Evolutionary conservation across 1,140 invertebrate genomes (phyloP).

Genomic region (Wiebesia pumilae): DNA sequence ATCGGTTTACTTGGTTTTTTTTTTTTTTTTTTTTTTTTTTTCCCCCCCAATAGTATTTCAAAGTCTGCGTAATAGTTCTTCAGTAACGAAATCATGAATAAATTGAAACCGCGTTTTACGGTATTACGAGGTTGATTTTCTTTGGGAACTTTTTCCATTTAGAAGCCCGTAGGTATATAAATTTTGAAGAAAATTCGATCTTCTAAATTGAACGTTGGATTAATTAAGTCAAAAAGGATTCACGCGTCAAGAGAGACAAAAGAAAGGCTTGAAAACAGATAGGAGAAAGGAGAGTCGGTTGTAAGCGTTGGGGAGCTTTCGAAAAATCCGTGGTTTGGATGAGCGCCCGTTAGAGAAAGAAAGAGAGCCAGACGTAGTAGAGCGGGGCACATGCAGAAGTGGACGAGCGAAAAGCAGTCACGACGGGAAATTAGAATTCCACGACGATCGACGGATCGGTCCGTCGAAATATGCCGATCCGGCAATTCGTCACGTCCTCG

Average conservation of each 20-base stretch:
- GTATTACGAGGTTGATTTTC: constrained; percentile 9
- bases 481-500: constrained; percentile 51
- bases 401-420: constrained; percentile 22
- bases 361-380: not conserved
- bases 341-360: not conserved
- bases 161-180: constrained; percentile 2
- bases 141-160: constrained; percentile 7
- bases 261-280: not conserved
- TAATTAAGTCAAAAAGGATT: constrained; percentile 45
- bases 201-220: constrained; percentile 43
- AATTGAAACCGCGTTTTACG: not conserved
- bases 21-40: too few relatives aligned
- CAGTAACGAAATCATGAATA: not conserved
- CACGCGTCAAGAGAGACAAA: constrained; percentile 15
- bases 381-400: not conserved
- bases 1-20: not conserved
- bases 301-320: constrained; percentile 24
- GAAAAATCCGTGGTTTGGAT: constrained; percentile 38
- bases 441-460: constrained; percentile 53
- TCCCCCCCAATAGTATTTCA: not conserved
- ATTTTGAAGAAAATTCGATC: constrained; percentile 37
- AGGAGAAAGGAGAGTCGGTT: not conserved
- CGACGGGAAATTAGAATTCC: constrained; percentile 53
- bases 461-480: constrained; percentile 55
- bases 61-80: not conserved